phyloP scores from a whole-genome alignment of 2,888 invertebrate genomes.

The Mesodorylaimus sp. region DNA sequence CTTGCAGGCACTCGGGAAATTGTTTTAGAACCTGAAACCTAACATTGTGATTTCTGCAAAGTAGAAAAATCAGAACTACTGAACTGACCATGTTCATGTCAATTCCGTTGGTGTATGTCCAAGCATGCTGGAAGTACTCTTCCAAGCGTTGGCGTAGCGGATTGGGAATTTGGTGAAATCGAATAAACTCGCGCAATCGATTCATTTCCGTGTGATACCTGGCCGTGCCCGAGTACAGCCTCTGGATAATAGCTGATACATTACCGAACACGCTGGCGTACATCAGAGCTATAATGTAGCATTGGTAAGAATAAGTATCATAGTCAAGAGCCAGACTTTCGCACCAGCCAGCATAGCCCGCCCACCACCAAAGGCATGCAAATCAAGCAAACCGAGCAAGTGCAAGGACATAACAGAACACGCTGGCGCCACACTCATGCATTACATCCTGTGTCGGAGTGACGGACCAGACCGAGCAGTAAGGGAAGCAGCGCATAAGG shows the following conservation, averaged over 20 bases:
- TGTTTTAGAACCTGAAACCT: constrained; percentile 56
- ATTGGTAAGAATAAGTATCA: constrained; percentile 10
- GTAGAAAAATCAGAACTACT: not conserved
- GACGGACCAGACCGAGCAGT: too few relatives aligned
- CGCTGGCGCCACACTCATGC: too few relatives aligned
- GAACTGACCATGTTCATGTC: constrained; percentile 69
- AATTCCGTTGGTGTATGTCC: constrained; percentile 97
- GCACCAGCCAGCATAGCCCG: too few relatives aligned
- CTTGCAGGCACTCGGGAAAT: constrained; percentile 93
- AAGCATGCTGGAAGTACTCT: constrained; percentile 97
- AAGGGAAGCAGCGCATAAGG: too few relatives aligned
- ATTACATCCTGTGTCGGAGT: too few relatives aligned
- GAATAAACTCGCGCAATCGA: constrained; percentile 84
- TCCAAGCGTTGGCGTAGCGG: constrained; percentile 83
- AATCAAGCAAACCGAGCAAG: too few relatives aligned
- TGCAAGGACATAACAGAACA: too few relatives aligned
- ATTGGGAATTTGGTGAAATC: constrained; percentile 96
- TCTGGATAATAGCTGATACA: constrained; percentile 93
- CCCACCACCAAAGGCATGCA: too few relatives aligned
- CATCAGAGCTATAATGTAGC: constrained; percentile 63
- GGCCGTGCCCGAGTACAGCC: constrained; percentile 90
- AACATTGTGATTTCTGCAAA: not conserved
- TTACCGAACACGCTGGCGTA: constrained; percentile 99
- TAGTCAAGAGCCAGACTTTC: too few relatives aligned
- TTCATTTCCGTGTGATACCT: constrained; percentile 95